Evolutionary conservation across 2,888 invertebrate genomes (phyloP).

Genomic region (Sarcophaga rosellei): DNA sequence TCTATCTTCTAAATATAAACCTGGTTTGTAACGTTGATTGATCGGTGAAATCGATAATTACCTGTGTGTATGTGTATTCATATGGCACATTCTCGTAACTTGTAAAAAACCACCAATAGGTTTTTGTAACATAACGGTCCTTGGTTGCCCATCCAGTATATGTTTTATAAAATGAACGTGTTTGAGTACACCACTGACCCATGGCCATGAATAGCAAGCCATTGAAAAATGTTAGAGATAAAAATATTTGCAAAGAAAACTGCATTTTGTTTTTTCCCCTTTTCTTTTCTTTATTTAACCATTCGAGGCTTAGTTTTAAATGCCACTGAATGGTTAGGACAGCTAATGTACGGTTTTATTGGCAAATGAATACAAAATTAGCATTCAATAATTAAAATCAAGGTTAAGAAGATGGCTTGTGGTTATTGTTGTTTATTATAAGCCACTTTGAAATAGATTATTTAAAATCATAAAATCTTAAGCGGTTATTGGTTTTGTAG

Average conservation of each 20-base stretch:
- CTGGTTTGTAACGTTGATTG: too few species aligned
- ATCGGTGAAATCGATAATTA: slow-evolving; percentile 18
- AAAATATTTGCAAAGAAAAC: not conserved
- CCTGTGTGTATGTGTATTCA: slow-evolving; percentile 49
- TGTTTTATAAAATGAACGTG: slow-evolving; percentile 30
- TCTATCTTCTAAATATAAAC: too few species aligned
- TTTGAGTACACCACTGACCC: slow-evolving; percentile 49
- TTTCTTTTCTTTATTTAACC: slow-evolving; percentile 25
- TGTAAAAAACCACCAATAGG: slow-evolving; percentile 35
- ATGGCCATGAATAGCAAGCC: not conserved
- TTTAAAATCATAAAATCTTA: too few species aligned
- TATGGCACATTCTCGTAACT: slow-evolving; percentile 58
- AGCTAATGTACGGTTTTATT: too few species aligned
- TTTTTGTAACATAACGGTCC: slow-evolving; percentile 32
- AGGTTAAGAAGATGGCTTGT: too few species aligned
- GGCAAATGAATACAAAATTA: too few species aligned
- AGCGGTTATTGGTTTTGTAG: too few species aligned
- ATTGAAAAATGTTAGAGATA: slow-evolving; percentile 11
- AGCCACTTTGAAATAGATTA: too few species aligned
- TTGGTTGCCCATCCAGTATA: slow-evolving; percentile 45
- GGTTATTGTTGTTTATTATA: too few species aligned
- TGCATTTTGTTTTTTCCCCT: slow-evolving; percentile 23
- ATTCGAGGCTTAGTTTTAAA: slow-evolving; percentile 22
- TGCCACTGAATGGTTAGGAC: slow-evolving; percentile 11
- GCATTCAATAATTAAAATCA: too few species aligned